A percentile compares a stretch with the other conserved stretches of the same genome.
These are phyloP conservation scores for Hirtodrosophila alboralis DNA, from an alignment of 2,888 invertebrate species.

Conservation along the genomic window DNA sequence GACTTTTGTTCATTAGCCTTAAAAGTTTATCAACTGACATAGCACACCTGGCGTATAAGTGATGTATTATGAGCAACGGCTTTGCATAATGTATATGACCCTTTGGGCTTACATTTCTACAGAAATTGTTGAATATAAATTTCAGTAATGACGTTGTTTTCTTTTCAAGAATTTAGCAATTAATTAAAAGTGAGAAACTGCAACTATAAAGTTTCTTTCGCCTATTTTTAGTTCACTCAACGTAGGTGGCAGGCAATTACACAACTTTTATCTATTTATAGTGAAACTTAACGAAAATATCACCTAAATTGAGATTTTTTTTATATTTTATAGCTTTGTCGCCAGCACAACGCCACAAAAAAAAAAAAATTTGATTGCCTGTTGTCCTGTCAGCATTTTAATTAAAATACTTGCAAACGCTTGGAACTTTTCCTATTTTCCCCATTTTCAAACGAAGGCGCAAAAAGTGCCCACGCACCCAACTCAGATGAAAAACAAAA, in stretches of 20 bases:
- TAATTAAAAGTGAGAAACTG: too few relatives aligned
- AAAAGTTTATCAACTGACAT: conserved; percentile 48
- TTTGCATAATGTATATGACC: conserved; percentile 34
- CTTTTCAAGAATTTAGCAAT: too few relatives aligned
- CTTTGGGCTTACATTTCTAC: conserved; percentile 11
- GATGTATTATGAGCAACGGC: conserved; percentile 40
- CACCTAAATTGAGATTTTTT: too few relatives aligned
- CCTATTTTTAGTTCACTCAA: too few relatives aligned
- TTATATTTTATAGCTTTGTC: conserved; percentile 12
- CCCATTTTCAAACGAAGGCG: conserved; percentile 34
- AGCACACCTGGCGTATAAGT: conserved; percentile 36
- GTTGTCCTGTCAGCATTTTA: conserved; percentile 49
- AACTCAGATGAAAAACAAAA: conserved; percentile 20
- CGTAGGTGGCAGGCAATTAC: too few relatives aligned
- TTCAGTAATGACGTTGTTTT: too few relatives aligned
- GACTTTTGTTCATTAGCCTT: conserved; percentile 32
- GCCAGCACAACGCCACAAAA: conserved; percentile 23
- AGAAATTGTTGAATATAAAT: background rate
- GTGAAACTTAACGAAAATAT: too few relatives aligned
- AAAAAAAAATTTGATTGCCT: conserved; percentile 32
- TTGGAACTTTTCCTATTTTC: conserved; percentile 68
- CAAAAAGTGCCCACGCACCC: conserved; percentile 40
- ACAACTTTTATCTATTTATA: too few relatives aligned
- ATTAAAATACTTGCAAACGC: conserved; percentile 67
- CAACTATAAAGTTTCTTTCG: too few relatives aligned